Evolutionary conservation across 2,888 invertebrate species (phyloP), one percentile per base, ranked within the genome.

Genomic region (Acanthosepion lycidas): DNA sequence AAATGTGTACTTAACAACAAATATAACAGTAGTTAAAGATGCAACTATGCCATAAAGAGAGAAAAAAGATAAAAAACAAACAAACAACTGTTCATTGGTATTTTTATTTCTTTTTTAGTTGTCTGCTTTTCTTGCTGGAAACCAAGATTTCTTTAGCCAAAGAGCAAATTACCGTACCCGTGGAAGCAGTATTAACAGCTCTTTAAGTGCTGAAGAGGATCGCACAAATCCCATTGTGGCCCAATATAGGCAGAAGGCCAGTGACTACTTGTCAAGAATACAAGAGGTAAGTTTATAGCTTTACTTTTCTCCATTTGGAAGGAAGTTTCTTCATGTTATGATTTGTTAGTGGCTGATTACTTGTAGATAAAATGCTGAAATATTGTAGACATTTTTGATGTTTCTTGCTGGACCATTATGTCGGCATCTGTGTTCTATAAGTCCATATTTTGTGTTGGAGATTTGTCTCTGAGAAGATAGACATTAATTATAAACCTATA

Each of bases 151-250:
- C 95, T 97, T 97, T 95, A 95, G 95, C 33, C 96, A 96, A 95
- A 95, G 96, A 91, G 97, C 96, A 33, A 97, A 97, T 33, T 97
- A 97, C 95, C 95, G 96, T 18, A 97, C 96, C 3, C 95, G 97
- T 94, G 97, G 97, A 15, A 96, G 96, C 94, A 97, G 97, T 95
- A 95, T 96, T 23, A 95, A 95, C 28, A 95, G 95, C 28, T 96
- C 96, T 94, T 95, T 95, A 0, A 94, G 93, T 8, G 91, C 95
- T 20, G 96, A 96, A 15, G 96, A 96, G 15, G 96, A 96, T 12
- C 95, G 96, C 20, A 97, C 97, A 26, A 96, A 97, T 92, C 97
- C 97, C 15, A 96, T 96, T 33, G 97, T 97, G 18, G 96, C 96
- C 28, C 95, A 96, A 59, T 97, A 97, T 95, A 95, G 97, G 95